Evolutionary conservation across 2,113 vertebrate genomes (phyloP), one percentile per base, ranked within the genome.

Genomic region (Chaetodon trifascialis): DNA sequence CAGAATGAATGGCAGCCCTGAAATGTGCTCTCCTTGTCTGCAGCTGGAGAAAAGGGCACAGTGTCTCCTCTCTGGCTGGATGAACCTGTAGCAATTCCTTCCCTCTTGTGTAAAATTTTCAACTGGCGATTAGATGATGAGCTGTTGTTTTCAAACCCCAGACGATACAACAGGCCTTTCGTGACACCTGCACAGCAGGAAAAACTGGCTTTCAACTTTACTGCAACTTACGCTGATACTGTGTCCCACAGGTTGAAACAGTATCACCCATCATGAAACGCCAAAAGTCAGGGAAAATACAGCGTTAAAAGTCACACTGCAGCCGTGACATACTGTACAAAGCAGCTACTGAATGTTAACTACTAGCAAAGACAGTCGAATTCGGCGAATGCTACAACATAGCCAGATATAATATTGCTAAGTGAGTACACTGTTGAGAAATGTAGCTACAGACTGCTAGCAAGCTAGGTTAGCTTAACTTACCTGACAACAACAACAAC

Each of bases 201-300:
- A 83, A 86, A 88, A 89, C 91, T 23, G 64, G 83, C n/a, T 72
- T 56, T 65, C 2, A 23, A 7, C 34, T 23, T 56, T 44, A 30
- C 30, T 30, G 30, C 30, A 30, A 30, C 30, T 30, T 30, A 30
- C 30, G 30, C 2, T 30, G 30, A 30, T 30, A 30, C 30, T 30
- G 30, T 30, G 30, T 30, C 30, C 30, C 30, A 30, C 11, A 47
- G 23, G 7, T 5, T 47, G 12, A 47, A 15, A n/a, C 12, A 56
- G 38, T 11, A 0, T 16, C 54, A 69, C 56, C 55, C 65, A 59
- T 67, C 46, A 30, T 47, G 4, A 51, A 30, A 34, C 40, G 9
- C 17, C 30, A 65, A 36, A 46, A 7, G 59, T 30, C 7, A 64
- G 25, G 36, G 74, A 7, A 21, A 15, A 30, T 4, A 25, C 2